Base-by-base conservation (phyloP, 92 coral and sea anemone genomes). In the Desmophyllum pertusum region DNA sequence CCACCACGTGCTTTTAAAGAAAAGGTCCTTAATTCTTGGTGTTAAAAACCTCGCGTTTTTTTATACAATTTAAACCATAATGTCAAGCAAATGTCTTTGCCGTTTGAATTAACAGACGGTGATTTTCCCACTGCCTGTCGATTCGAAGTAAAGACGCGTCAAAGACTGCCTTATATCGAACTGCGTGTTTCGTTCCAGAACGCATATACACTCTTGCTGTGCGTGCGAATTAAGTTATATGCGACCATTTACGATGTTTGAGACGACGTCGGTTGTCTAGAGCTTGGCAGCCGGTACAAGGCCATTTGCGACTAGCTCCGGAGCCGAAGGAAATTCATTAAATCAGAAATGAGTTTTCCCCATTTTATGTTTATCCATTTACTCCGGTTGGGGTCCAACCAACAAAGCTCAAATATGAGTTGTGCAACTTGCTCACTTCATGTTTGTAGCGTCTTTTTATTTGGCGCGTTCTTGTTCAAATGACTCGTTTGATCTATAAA, bases 251-350 rank as follows among this genome's bases (percentile, higher is more conserved):
- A 21, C 30, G 30, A 80, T 19, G 57, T 38, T 63, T 0, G 8
- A 1, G 0, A 9, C 39, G 70, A 79, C 73, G 73, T 42, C 75
- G 36, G 0, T 19, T 79, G 74, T 79, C 74, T 42, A 36, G 39
- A 65, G 11, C n/a, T 17, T 79, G 71, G 83, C 35, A 36, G 63
- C 41, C 62, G 30, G 33, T 52, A 10, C 19, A 48, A 43, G 74
- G 73, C 19, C 48, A 80, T n/a, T 50, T 10, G 70, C 66, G 38
- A 39, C 81, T 13, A 43, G 31, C 46, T 80, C 65, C 64, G 37
- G 73, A 37, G n/a, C 48, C 84, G 71, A 80, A 66, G 65, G 75
- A 80, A 80, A 80, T 46, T 48, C 73, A 80, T 50, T 80, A 66
- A 80, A 50, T n/a, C 72, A 23, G 75, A 80, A 66, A 66, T 21